These are phyloP conservation scores for Ceraclea dissimilis DNA, from an alignment of 2,888 invertebrate genomes.

Conservation along the genomic window DNA sequence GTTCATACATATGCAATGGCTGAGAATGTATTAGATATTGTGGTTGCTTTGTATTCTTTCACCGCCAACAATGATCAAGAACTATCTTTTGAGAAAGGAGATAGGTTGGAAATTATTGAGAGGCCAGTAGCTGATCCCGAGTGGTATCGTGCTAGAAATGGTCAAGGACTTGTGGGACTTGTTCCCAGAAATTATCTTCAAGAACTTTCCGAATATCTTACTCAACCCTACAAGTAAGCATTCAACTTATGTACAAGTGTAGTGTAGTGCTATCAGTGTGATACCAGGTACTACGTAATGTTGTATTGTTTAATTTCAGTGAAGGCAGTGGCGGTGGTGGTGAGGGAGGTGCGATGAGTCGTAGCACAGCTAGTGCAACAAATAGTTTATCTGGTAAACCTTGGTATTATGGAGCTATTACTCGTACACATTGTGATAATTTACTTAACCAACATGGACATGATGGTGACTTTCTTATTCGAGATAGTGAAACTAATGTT, in stretches of 20 bases:
- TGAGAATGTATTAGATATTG: conserved; percentile 91
- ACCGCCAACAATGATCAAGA: conserved; percentile 93
- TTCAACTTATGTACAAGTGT: not conserved
- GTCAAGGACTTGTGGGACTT: conserved; percentile 85
- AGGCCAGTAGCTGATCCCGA: conserved; percentile 96
- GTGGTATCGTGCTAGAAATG: conserved; percentile 96
- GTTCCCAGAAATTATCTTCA: conserved; percentile 94
- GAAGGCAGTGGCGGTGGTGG: conserved; percentile 30
- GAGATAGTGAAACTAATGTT: conserved; percentile 99
- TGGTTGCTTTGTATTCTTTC: conserved; percentile 88
- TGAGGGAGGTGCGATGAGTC: conserved; percentile 48
- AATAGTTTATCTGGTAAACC: conserved; percentile 62
- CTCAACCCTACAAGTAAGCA: conserved; percentile 67
- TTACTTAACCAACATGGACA: conserved; percentile 91
- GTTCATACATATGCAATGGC: conserved; percentile 92
- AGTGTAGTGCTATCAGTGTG: too few relatives aligned
- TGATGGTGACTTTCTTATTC: conserved; percentile 97
- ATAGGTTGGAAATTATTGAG: conserved; percentile 92
- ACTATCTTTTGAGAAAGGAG: conserved; percentile 93
- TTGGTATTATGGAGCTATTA: conserved; percentile 97
- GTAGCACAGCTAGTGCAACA: conserved; percentile 34
- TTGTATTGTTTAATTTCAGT: conserved; percentile 32
- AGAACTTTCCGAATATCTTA: conserved; percentile 83
- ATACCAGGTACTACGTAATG: too few relatives aligned
- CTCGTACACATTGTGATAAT: conserved; percentile 93